phyloP scores from a whole-genome alignment of 2,888 invertebrate genomes.

The Mechanitis messenoides region DNA sequence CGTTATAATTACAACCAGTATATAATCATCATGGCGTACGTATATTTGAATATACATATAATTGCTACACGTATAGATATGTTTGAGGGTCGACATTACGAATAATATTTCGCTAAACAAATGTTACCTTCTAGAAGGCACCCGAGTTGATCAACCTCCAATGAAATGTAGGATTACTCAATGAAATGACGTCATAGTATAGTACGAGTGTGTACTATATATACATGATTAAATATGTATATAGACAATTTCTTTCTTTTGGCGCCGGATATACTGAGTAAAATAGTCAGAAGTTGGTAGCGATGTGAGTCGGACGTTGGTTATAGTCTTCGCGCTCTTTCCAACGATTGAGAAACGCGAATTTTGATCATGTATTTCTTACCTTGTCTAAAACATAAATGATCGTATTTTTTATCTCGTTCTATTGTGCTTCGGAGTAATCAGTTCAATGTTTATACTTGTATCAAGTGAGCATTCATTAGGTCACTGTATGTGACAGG shows the following conservation, averaged over 20 bases:
- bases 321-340: constrained; percentile 55
- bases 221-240: constrained; percentile 30
- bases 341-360: constrained; percentile 53
- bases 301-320: constrained; percentile 72
- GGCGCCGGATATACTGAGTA: constrained; percentile 55
- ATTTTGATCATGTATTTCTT: constrained; percentile 59
- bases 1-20: too few relatives aligned
- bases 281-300: constrained; percentile 72
- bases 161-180: constrained; percentile 55
- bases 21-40: too few relatives aligned
- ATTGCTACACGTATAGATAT: too few relatives aligned
- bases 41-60: too few relatives aligned
- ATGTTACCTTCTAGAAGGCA: too few relatives aligned
- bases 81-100: too few relatives aligned
- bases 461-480: constrained; percentile 40
- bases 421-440: constrained; percentile 55
- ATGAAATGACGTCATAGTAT: constrained; percentile 68
- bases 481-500: constrained; percentile 12
- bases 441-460: constrained; percentile 63
- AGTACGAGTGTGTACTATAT: constrained; percentile 37
- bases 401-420: constrained; percentile 40
- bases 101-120: too few relatives aligned
- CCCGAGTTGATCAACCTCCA: constrained; percentile 30
- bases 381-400: constrained; percentile 43
- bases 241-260: constrained; percentile 67